Evolutionary conservation across 2,113 vertebrate species (phyloP).

Genomic region (Colistium nudipinnis): DNA sequence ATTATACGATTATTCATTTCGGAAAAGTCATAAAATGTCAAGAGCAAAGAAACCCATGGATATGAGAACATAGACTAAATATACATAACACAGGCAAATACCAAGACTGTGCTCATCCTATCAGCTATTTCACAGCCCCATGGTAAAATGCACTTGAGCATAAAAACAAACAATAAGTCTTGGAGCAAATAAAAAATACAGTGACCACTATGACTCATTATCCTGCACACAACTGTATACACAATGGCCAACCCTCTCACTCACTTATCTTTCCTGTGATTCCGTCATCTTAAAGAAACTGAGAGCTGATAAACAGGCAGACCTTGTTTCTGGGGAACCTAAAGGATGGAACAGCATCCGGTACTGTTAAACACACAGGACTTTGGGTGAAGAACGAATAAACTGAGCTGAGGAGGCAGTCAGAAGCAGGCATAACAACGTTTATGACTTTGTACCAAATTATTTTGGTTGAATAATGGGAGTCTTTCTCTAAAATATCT

Average conservation of each 20-base stretch:
- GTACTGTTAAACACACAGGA: neutral
- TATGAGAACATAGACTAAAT: neutral
- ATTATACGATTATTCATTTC: neutral
- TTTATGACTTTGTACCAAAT: no score
- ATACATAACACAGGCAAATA: neutral
- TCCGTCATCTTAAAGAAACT: neutral
- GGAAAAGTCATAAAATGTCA: neutral
- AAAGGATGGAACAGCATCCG: constrained; percentile 2
- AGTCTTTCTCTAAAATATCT: no score
- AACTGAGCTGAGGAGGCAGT: neutral
- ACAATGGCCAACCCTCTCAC: neutral
- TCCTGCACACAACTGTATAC: neutral
- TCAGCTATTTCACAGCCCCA: neutral
- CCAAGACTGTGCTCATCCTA: neutral
- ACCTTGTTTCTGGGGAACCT: constrained; percentile 39
- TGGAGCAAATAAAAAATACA: neutral
- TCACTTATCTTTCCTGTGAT: neutral
- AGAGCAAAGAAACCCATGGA: neutral
- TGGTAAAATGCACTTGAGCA: neutral
- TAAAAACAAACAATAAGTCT: neutral
- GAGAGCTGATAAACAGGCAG: constrained; percentile 20
- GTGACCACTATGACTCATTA: neutral
- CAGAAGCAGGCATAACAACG: neutral
- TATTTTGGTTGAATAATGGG: no score
- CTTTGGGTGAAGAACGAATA: neutral